These are phyloP conservation scores for Sycobia sp. DNA, from an alignment of 1,140 invertebrate species.

Conservation along the genomic window DNA sequence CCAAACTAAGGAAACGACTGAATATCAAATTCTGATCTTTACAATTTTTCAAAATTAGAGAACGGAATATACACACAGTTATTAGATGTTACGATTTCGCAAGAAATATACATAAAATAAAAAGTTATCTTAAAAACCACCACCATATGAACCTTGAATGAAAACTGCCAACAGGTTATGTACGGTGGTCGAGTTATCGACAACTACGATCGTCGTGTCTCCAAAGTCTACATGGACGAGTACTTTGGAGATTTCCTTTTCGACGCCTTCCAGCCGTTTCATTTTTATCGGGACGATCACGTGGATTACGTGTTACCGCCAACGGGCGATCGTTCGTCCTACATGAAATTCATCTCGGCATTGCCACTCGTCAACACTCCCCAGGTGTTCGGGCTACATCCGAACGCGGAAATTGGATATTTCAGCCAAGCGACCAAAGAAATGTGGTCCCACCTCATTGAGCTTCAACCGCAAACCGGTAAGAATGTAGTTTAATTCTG, in stretches of 20 bases:
- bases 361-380: slow-evolving; percentile 78
- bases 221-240: slow-evolving; percentile 88
- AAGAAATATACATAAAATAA: background rate
- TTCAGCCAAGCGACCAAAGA: slow-evolving; percentile 82
- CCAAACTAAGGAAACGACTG: too few relatives aligned
- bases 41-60: too few relatives aligned
- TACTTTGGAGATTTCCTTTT: slow-evolving; percentile 94
- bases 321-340: slow-evolving; percentile 71
- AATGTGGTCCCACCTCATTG: slow-evolving; percentile 83
- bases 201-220: slow-evolving; percentile 83
- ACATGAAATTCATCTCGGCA: slow-evolving; percentile 73
- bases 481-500: slow-evolving; percentile 37
- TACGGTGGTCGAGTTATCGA: slow-evolving; percentile 92
- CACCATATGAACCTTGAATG: background rate
- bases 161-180: slow-evolving; percentile 71
- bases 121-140: background rate
- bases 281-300: slow-evolving; percentile 78
- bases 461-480: slow-evolving; percentile 87
- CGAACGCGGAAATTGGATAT: slow-evolving; percentile 91
- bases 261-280: slow-evolving; percentile 85
- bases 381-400: slow-evolving; percentile 88
- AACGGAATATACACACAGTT: too few relatives aligned
- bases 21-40: too few relatives aligned
- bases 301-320: slow-evolving; percentile 82
- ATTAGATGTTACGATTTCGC: too few relatives aligned